These are phyloP conservation scores for Pseudomyrmex flavicornis DNA, from an alignment of 1,140 invertebrate species.

Conservation along the genomic window DNA sequence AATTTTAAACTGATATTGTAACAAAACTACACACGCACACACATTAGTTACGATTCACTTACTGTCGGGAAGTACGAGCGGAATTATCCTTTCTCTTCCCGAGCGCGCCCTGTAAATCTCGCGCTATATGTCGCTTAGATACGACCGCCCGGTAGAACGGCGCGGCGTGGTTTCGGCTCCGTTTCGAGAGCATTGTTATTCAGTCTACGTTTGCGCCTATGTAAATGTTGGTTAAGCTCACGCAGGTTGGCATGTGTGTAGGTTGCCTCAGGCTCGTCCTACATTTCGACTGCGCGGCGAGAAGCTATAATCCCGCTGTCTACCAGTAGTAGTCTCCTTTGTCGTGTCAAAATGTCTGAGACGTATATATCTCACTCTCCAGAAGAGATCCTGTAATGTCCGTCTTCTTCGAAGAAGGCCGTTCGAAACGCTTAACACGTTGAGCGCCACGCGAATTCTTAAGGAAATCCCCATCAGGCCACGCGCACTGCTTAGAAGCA, in stretches of 20 bases:
- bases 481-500: too few species aligned
- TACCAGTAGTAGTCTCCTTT: conserved; percentile 62
- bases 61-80: background rate
- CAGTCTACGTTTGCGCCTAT: conserved; percentile 75
- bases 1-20: background rate
- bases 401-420: conserved; percentile 15
- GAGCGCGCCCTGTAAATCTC: conserved; percentile 27
- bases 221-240: conserved; percentile 79
- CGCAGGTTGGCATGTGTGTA: conserved; percentile 45
- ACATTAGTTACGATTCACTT: background rate
- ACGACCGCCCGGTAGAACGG: conserved; percentile 32
- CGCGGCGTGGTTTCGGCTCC: conserved; percentile 65
- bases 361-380: conserved; percentile 47
- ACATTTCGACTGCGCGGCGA: conserved; percentile 47
- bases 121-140: background rate
- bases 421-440: background rate
- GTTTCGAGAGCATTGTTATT: conserved; percentile 78
- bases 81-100: conserved; percentile 38
- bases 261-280: conserved; percentile 66
- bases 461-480: too few species aligned
- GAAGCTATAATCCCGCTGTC: conserved; percentile 64
- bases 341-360: conserved; percentile 64
- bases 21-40: background rate
- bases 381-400: conserved; percentile 28
- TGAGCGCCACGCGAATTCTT: too few species aligned